These are phyloP conservation scores for Sebastiscus albofasciatus DNA, from an alignment of 2,797 vertebrate species.

Conservation along the genomic window DNA sequence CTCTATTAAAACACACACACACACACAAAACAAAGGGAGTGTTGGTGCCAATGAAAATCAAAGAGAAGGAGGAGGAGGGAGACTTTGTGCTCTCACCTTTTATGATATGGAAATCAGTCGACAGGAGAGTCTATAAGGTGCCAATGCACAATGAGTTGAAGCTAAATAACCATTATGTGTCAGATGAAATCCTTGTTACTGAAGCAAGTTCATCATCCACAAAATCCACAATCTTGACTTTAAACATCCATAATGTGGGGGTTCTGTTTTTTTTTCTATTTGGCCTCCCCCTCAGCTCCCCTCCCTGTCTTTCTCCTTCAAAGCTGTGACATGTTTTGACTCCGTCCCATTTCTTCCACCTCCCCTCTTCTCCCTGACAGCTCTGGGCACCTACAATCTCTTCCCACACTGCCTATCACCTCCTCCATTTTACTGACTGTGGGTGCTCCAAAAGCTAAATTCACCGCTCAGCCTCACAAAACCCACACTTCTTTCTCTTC, in stretches of 20 bases:
- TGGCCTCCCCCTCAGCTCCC: background rate
- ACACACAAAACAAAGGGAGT: background rate
- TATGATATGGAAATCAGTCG: background rate
- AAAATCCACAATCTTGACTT: conserved; percentile 9
- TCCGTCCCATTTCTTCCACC: conserved; percentile 12
- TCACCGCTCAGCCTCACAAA: conserved; percentile 41
- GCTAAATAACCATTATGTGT: background rate
- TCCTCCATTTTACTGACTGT: conserved; percentile 72
- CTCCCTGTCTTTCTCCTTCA: background rate
- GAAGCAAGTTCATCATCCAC: conserved; percentile 31
- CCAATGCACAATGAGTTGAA: background rate
- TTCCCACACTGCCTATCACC: conserved; percentile 70
- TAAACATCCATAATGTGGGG: conserved; percentile 8
- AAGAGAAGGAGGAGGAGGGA: background rate
- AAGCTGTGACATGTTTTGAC: conserved; percentile 60
- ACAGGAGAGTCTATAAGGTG: background rate
- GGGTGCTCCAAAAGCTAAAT: conserved; percentile 55
- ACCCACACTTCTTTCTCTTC: conserved; percentile 52
- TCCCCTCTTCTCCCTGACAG: conserved; percentile 43
- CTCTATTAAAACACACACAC: background rate
- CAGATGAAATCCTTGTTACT: background rate
- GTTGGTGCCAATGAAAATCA: background rate
- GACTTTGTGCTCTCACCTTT: conserved; percentile 7
- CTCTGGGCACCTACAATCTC: conserved; percentile 61
- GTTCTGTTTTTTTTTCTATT: background rate